A percentile compares a stretch with the other conserved stretches of the same genome.
Evolutionary conservation across 2,113 vertebrate species (phyloP).

Genomic region (Caloenas nicobarica): DNA sequence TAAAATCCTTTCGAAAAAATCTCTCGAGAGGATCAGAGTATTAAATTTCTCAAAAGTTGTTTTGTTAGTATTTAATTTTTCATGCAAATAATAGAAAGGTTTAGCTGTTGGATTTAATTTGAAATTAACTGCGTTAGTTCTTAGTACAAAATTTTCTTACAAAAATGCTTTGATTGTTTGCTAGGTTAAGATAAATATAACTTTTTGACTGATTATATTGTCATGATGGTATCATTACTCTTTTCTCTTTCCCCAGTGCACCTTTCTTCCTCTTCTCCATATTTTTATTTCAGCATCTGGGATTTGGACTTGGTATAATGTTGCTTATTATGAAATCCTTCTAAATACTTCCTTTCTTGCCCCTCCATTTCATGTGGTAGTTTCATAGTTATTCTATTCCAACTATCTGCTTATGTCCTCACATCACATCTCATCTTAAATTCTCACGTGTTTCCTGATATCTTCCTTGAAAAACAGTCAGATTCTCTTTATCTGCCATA

Average conservation of each 20-base stretch:
- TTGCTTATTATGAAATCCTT: neutral
- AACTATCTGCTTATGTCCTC: neutral
- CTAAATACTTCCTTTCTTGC: neutral
- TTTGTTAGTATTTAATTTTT: neutral
- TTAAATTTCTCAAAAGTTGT: neutral
- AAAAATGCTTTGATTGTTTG: neutral
- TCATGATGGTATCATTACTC: neutral
- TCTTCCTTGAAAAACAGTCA: neutral
- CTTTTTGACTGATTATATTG: neutral
- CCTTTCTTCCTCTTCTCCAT: neutral
- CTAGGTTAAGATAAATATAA: neutral
- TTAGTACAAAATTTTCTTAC: neutral
- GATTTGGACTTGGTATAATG: neutral
- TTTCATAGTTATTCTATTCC: neutral
- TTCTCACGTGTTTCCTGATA: neutral
- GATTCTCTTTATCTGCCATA: neutral
- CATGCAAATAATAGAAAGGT: neutral
- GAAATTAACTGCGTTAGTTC: neutral
- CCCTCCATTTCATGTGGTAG: neutral
- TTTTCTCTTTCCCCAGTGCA: neutral
- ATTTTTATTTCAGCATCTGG: neutral
- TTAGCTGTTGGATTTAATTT: neutral
- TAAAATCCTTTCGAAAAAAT: neutral
- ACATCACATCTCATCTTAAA: rapidly evolving
- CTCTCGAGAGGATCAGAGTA: neutral